Evolutionary conservation across 2,113 vertebrate species (phyloP).

Genomic region (Henicopernis longicauda): DNA sequence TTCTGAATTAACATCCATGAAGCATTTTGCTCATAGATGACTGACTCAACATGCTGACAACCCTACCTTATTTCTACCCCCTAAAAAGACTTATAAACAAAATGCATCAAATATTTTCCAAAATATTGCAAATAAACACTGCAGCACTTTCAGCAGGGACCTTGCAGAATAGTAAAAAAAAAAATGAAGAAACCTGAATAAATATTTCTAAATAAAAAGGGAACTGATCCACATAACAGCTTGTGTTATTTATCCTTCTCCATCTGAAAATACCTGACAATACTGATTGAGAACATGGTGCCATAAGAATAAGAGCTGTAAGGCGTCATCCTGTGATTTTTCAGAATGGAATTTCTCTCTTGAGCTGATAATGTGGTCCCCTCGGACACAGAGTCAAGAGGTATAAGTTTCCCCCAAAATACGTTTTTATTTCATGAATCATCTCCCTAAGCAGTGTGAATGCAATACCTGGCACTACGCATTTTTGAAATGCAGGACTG

Average conservation of each 20-base stretch:
- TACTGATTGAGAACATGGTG: neutral
- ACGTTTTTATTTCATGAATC: neutral
- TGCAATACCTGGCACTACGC: neutral
- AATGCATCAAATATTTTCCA: neutral
- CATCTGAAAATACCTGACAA: neutral
- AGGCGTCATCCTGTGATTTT: neutral
- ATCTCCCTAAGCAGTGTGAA: neutral
- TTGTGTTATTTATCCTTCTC: neutral
- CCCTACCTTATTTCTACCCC: neutral
- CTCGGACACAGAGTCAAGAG: neutral
- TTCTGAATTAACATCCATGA: neutral
- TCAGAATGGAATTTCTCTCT: neutral
- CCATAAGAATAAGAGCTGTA: neutral
- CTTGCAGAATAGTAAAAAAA: neutral
- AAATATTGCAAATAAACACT: neutral
- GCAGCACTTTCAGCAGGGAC: neutral
- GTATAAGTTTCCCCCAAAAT: neutral
- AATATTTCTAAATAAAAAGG: neutral
- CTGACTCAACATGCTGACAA: neutral
- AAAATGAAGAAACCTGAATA: rapidly evolving
- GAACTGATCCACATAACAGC: neutral
- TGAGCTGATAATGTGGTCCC: neutral
- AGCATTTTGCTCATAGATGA: neutral
- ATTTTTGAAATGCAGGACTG: neutral
- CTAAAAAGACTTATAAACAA: neutral